These are phyloP conservation scores for Natrix natrix DNA, from an alignment of 2,797 vertebrate species.

Conservation along the genomic window DNA sequence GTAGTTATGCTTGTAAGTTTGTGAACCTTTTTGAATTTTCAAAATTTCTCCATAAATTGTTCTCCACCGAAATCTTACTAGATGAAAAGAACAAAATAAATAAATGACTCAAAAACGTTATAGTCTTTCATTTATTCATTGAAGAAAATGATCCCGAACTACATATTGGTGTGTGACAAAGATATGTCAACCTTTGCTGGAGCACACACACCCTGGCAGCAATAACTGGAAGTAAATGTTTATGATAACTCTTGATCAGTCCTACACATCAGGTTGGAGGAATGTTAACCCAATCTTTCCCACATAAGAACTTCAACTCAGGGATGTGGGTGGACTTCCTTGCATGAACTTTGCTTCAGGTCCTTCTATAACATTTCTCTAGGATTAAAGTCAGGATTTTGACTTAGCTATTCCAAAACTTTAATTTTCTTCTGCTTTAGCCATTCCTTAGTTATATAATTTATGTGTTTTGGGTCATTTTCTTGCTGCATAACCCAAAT, in stretches of 20 bases:
- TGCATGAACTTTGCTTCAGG: not conserved
- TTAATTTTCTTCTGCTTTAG: not conserved
- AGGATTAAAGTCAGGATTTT: not conserved
- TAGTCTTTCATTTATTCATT: not conserved
- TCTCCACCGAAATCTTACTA: not conserved
- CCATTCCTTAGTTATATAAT: not conserved
- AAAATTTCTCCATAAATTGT: not conserved
- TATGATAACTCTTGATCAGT: not conserved
- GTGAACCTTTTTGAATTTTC: not conserved
- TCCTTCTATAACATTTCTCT: not conserved
- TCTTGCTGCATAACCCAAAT: not conserved
- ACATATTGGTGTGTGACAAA: not conserved
- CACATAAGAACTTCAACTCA: not conserved
- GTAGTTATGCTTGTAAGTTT: not conserved
- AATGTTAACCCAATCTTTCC: not conserved
- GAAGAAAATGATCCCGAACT: not conserved
- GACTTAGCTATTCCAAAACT: not conserved
- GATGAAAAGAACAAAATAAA: not conserved
- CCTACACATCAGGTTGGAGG: not conserved
- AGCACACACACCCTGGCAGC: not conserved
- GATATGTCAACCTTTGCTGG: not conserved
- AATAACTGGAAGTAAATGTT: not conserved
- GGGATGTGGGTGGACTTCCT: not conserved
- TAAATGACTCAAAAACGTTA: not conserved
- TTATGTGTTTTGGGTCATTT: not conserved